Base-by-base conservation (phyloP, 2,797 vertebrate genomes). In the Pitangus sulphuratus region DNA sequence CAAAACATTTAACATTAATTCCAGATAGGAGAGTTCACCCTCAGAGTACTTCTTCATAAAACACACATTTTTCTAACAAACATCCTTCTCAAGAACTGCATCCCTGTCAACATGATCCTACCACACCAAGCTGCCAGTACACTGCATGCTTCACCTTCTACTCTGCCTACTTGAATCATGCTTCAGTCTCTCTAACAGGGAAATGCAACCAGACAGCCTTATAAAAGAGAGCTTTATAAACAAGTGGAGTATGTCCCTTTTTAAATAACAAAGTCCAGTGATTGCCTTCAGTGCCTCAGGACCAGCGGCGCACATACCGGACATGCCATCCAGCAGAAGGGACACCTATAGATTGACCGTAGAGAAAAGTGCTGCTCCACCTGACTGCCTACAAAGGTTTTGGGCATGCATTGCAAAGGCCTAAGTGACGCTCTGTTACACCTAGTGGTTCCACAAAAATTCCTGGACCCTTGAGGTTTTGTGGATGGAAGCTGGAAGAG, bases 221-320 rank as follows among this genome's bases (percentile, higher is more conserved):
- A 98, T 98, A 98, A 98, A 97, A 98, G 89, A 98, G 98, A 98
- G 98, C 98, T 98, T 98, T 98, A 98, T 98, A 97, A 96, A 96
- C 91, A 97, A 98, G 98, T 98, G 98, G 98, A 98, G 98, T 98
- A 98, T 8, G 95, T 98, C 97, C 97, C 95, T 97, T 97, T 97
- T 95, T 80, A 91, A 89, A 75, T 39, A 89, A 95, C 57, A 81
- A 90, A 95, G 90, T 97, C 95, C 94, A 93, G 97, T 42, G 80
- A 97, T 74, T 84, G 91, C 85, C 83, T 97, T 93, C 84, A 70
- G 81, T 92, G 93, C 89, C 94, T 90, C 77, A 96, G 97, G 96
- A 97, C 89, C 96, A 94, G 83, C 20, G 57, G 72, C 87, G 76
- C 77, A 88, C 65, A 58, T 44, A 51, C 75, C 30, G 39, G 95